A percentile compares a stretch with the other conserved stretches of the same genome.
phyloP scores from a whole-genome alignment of 2,888 invertebrate genomes.

The Meandrusa payeni region DNA sequence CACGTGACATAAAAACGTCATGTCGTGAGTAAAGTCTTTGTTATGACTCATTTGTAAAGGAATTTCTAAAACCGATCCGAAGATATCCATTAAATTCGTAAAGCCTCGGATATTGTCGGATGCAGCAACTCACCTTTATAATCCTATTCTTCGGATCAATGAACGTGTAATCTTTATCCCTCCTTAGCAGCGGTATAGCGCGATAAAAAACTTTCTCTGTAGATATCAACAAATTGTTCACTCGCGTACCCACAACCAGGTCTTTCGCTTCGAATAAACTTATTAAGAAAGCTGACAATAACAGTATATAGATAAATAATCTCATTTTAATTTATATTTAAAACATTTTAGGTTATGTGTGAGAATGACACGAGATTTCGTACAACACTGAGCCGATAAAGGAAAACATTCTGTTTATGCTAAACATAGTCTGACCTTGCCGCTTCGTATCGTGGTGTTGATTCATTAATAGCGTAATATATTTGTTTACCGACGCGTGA shows the following conservation, averaged over 20 bases:
- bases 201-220: slow-evolving; percentile 57
- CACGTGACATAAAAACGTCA: neutral
- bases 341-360: slow-evolving; percentile 43
- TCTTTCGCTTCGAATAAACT: slow-evolving; percentile 53
- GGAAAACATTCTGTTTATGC: slow-evolving; percentile 22
- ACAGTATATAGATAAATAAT: slow-evolving; percentile 39
- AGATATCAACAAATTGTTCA: slow-evolving; percentile 62
- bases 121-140: slow-evolving; percentile 52
- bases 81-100: slow-evolving; percentile 8
- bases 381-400: slow-evolving; percentile 15
- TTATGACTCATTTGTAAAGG: slow-evolving; percentile 14
- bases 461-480: slow-evolving; percentile 18
- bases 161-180: slow-evolving; percentile 64
- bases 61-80: neutral
- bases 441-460: slow-evolving; percentile 18
- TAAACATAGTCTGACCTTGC: slow-evolving; percentile 24
- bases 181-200: slow-evolving; percentile 49
- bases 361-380: slow-evolving; percentile 27
- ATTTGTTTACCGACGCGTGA: slow-evolving; percentile 14
- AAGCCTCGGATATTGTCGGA: slow-evolving; percentile 5
- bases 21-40: slow-evolving; percentile 11
- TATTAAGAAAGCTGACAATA: slow-evolving; percentile 46
- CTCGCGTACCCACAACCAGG: slow-evolving; percentile 55
- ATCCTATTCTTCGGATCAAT: slow-evolving; percentile 56
- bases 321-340: slow-evolving; percentile 46